A percentile compares a stretch with the other conserved stretches of the same genome.
Conservation (phyloP, 2,113 vertebrate genomes). For the Oncorhynchus nerka region DNA sequence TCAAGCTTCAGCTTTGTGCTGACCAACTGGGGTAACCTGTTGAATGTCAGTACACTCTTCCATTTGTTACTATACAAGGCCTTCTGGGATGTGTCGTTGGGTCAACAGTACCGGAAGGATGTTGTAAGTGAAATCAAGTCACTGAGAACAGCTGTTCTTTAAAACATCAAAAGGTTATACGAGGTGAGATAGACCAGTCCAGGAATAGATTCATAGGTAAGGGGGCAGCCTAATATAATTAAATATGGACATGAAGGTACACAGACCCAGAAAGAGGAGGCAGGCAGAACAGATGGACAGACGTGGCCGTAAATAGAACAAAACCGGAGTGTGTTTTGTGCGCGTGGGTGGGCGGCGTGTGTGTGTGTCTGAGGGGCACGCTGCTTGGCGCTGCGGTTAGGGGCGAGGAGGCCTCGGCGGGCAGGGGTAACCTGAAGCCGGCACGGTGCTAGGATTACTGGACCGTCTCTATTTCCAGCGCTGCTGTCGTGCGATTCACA, state of each 20-base stretch:
- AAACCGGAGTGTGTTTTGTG: constrained; percentile 38
- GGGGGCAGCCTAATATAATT: constrained; percentile 58
- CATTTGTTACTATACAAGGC: constrained; percentile 43
- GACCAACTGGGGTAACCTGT: constrained; percentile 54
- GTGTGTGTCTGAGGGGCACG: background rate
- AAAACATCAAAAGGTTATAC: constrained; percentile 48
- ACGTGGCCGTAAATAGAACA: constrained; percentile 69
- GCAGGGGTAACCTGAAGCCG: constrained; percentile 81
- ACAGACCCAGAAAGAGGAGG: constrained; percentile 10
- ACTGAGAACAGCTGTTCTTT: constrained; percentile 66
- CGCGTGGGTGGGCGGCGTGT: constrained; percentile 18
- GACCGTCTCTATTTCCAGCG: constrained; percentile 89
- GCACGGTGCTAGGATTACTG: constrained; percentile 87
- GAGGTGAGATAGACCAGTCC: constrained; percentile 32
- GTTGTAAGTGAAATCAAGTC: constrained; percentile 73
- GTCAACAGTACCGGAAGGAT: constrained; percentile 66
- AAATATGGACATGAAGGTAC: constrained; percentile 52
- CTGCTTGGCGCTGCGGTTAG: background rate
- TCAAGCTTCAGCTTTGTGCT: constrained; percentile 37
- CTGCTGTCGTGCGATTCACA: constrained; percentile 85
- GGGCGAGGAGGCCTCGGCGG: background rate
- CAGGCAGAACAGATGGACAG: constrained; percentile 50
- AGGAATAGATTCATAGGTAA: constrained; percentile 56
- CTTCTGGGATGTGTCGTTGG: constrained; percentile 68
- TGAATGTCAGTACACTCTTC: constrained; percentile 52